Percentiles rank a stretch among this genome's conserved stretches.
Evolutionary conservation across 1,140 invertebrate species (phyloP).

Genomic region (Bombus pascuorum): DNA sequence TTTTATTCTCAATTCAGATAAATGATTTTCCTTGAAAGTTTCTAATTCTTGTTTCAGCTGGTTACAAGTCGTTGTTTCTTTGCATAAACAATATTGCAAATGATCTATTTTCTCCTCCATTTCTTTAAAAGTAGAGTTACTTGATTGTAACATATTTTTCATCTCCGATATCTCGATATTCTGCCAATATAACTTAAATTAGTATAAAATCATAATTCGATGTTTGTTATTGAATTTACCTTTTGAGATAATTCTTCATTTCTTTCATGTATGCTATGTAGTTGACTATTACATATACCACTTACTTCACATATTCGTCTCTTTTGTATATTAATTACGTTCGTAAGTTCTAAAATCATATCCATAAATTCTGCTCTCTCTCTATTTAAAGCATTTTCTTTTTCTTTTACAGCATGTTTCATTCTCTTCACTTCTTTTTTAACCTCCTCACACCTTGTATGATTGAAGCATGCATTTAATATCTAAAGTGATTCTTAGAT

Average conservation of each 20-base stretch:
- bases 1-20: constrained; percentile 69
- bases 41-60: constrained; percentile 63
- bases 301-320: constrained; percentile 64
- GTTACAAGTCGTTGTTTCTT: constrained; percentile 55
- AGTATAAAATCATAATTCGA: not conserved
- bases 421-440: constrained; percentile 60
- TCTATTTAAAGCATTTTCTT: constrained; percentile 49
- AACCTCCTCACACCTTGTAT: constrained; percentile 56
- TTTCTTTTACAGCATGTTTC: constrained; percentile 51
- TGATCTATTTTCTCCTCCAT: constrained; percentile 61
- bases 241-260: constrained; percentile 53
- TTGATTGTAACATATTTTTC: constrained; percentile 44
- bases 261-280: constrained; percentile 50
- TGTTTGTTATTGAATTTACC: constrained; percentile 25
- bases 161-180: constrained; percentile 53
- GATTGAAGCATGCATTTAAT: constrained; percentile 44
- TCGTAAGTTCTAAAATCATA: constrained; percentile 61
- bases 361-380: constrained; percentile 60
- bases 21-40: constrained; percentile 61
- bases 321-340: constrained; percentile 64
- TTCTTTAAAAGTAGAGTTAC: constrained; percentile 44
- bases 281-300: constrained; percentile 59
- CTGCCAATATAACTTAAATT: constrained; percentile 30
- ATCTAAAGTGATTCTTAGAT: constrained; percentile 39
- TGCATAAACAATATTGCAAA: constrained; percentile 56